These are phyloP conservation scores for Nipponacmea schrenckii DNA, from an alignment of 2,888 invertebrate species.

Conservation along the genomic window DNA sequence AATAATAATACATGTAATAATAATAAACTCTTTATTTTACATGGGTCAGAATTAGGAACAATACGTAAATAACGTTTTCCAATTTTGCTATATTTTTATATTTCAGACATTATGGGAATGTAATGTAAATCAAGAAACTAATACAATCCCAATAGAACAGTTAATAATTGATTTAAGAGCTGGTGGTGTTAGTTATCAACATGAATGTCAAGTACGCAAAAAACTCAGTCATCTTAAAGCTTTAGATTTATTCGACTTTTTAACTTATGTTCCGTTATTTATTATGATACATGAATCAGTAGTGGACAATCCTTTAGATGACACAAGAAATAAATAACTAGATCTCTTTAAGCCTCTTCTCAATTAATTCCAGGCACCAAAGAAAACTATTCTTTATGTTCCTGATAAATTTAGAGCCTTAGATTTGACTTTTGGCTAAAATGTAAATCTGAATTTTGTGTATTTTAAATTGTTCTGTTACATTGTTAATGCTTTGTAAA, in stretches of 20 bases:
- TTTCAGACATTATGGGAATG: slow-evolving; percentile 65
- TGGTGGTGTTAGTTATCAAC: slow-evolving; percentile 61
- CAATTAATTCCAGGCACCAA: no score
- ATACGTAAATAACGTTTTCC: no score
- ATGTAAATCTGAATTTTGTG: background rate
- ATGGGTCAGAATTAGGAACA: no score
- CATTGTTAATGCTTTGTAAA: no score
- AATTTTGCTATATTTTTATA: background rate
- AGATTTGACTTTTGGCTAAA: background rate
- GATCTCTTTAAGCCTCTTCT: background rate
- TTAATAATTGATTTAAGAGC: slow-evolving; percentile 62
- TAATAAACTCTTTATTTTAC: no score
- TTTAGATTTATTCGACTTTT: slow-evolving; percentile 64
- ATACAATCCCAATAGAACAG: slow-evolving; percentile 59
- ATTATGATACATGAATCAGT: slow-evolving; percentile 65
- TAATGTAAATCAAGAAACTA: slow-evolving; percentile 59
- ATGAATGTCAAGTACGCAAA: slow-evolving; percentile 57
- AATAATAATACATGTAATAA: no score
- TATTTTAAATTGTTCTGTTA: no score
- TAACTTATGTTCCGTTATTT: slow-evolving; percentile 65
- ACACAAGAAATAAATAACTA: slow-evolving; percentile 44
- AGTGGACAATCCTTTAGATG: slow-evolving; percentile 61
- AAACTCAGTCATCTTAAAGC: slow-evolving; percentile 53
- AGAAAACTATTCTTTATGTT: no score
- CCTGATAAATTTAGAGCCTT: background rate